Evolutionary conservation across 2,797 vertebrate species (phyloP), one percentile per base, ranked within the genome.

Genomic region (Sardinella longiceps): DNA sequence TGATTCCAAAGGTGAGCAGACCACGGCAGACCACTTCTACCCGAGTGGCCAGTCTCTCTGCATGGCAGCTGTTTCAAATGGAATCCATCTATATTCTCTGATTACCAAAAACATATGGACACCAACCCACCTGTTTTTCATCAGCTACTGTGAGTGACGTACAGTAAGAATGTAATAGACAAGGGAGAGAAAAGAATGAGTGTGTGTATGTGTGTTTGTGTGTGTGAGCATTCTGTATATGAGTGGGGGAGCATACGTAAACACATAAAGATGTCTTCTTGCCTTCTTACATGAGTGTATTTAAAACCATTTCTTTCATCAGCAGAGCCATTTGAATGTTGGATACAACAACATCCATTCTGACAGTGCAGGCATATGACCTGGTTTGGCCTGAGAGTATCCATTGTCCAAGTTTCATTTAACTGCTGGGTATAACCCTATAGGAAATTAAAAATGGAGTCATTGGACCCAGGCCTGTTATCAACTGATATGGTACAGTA

Each of bases 61-160:
- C 93, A 92, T 95, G 70, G 70, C 70, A 77, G 70, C 95, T 94
- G 94, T 93, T 93, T 94, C 93, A 95, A 94, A 95, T 95, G 94
- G 94, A 94, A 94, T 92, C 92, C 92, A 92, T 95, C 95, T 94
- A 94, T 93, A 94, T 94, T 92, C 94, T 91, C 90, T 91, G 37
- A 77, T 43, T 77, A 77, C 70, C 33, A 43, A 94, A 94, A 94
- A 90, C 95, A 95, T 91, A 93, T 95, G 94, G 91, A 91, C 90
- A 90, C 90, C 89, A 80, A 87, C 81, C 88, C 94, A 95, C 94
- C 95, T 96, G 94, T 92, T 94, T 94, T 92, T 94, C 94, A 96
- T 95, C 95, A 96, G 94, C 94, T 95, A 95, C 95, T 46, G 94
- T 43, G 20, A 77, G 33, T 77, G 70, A 43, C 70, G 23, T 15